Base-by-base conservation (phyloP, 30 jellyfish, hydroid and myxozoan genomes). In the Aurelia sp. region DNA sequence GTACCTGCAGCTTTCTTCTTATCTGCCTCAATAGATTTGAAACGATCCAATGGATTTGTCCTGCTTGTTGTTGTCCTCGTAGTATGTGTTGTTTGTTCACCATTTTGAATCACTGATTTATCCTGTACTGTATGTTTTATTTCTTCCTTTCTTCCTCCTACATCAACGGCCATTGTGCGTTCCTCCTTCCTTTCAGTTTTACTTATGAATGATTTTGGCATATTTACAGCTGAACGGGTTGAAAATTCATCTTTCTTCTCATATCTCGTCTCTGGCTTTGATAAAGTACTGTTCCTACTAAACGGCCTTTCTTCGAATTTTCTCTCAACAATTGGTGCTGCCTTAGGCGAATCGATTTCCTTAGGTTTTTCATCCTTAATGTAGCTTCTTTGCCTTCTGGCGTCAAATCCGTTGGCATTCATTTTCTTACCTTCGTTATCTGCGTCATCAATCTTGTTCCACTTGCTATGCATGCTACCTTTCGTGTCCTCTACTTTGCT, bases 131-230 rank as follows among this genome's bases (percentile, higher is more conserved):
- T 24, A 8, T 83, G 80, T 61, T 35, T 60, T 20, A 63, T 72
- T 19, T 57, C 83, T 60, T 61, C 92, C 17, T 19, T 30, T 59
- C 44, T 71, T 58, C 44, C 69, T 19, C 92, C 92, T 0, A 55
- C 78, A 52, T 74, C 59, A 2, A 60, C 53, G 4, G 61, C 65
- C 30, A 71, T 65, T 4, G 92, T 83, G 33, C 92, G 71, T 44
- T 83, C 92, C 22, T 69, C 86, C 27, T 60, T 83, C 72, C 81
- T 74, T 31, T 83, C 92, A 10, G 78, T 68, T 62, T 35, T 83
- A 18, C 63, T 51, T 15, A 79, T 47, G 22, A 52, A 83, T 38
- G 92, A 57, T 20, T 41, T 71, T 8, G 86, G 86, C 48, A 79
- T 51, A 61, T 71, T 65, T n/a, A 83, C 92, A 9, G 40, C 41